phyloP scores from a whole-genome alignment of 2,888 invertebrate genomes.

The Monoplex corrugatus region DNA sequence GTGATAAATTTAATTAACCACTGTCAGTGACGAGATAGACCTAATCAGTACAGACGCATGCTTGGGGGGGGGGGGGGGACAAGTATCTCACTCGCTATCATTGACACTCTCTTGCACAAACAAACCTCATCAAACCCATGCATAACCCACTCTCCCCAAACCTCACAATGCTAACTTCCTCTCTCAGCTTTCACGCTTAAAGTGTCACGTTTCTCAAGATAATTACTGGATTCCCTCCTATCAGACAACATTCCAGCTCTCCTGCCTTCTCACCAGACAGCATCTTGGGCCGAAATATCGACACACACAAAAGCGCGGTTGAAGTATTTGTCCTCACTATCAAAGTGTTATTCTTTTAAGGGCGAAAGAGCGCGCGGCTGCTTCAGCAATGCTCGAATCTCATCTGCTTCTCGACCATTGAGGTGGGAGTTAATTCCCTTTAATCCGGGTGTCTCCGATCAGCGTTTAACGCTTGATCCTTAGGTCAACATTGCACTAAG shows the following conservation, averaged over 20 bases:
- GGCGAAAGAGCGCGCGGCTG: not conserved
- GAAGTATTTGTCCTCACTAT: not conserved
- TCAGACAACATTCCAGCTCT: not conserved
- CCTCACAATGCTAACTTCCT: conserved; percentile 27
- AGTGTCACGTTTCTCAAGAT: conserved; percentile 25
- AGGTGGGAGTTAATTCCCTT: conserved; percentile 30
- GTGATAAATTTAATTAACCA: too few species aligned
- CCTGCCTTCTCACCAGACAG: not conserved
- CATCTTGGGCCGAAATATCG: not conserved
- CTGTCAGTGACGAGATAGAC: not conserved
- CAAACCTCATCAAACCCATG: not conserved
- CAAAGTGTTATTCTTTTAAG: not conserved
- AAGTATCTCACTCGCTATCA: conserved; percentile 1
- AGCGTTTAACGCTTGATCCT: not conserved
- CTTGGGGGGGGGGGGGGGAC: not conserved
- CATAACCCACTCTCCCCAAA: not conserved
- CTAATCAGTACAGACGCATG: not conserved
- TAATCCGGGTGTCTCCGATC: conserved; percentile 40
- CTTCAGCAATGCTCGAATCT: not conserved
- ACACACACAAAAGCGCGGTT: not conserved
- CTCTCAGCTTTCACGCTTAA: conserved; percentile 7
- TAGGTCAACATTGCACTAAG: not conserved
- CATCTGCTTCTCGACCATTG: too few species aligned
- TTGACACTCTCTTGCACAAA: conserved; percentile 19
- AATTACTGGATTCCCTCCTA: not conserved